Conservation (phyloP, 2,888 invertebrate genomes). For the Orgyia antiqua region DNA sequence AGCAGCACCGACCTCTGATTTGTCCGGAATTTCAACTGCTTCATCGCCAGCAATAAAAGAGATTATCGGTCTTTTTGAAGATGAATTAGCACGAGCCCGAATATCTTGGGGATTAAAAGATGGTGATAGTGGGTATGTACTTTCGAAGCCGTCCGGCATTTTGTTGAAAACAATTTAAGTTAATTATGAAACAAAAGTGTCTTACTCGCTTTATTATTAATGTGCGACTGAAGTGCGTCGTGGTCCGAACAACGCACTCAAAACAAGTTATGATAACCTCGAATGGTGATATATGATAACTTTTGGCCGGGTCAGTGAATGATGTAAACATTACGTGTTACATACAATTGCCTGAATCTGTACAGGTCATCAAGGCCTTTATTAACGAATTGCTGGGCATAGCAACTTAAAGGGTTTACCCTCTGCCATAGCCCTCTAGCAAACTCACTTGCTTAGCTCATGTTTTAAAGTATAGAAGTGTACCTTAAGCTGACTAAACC, state of each 20-base stretch:
- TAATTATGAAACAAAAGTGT: conserved; percentile 10
- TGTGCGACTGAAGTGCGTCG: conserved; percentile 30
- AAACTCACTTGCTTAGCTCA: no score
- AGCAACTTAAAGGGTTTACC: no score
- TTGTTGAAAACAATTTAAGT: conserved; percentile 15
- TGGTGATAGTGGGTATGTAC: conserved; percentile 73
- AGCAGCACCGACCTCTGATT: conserved; percentile 55
- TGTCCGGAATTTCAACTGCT: conserved; percentile 66
- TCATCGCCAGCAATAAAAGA: conserved; percentile 61
- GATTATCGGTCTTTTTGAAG: conserved; percentile 56
- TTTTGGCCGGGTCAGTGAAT: conserved; percentile 34
- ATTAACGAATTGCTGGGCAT: no score
- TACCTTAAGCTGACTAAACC: no score
- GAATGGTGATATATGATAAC: conserved; percentile 51
- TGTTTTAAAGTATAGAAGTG: no score
- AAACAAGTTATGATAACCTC: conserved; percentile 54
- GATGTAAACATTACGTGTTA: conserved; percentile 44
- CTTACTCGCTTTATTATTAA: conserved; percentile 23
- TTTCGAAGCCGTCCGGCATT: conserved; percentile 80
- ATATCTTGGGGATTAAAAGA: conserved; percentile 70
- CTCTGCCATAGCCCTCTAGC: no score
- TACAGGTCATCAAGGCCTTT: no score
- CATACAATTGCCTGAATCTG: no score
- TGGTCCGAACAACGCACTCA: conserved; percentile 23
- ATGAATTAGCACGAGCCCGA: conserved; percentile 78